Evolutionary conservation across 2,113 vertebrate species (phyloP), one percentile per base, ranked within the genome.

Genomic region (Xenotilapia longispinis): DNA sequence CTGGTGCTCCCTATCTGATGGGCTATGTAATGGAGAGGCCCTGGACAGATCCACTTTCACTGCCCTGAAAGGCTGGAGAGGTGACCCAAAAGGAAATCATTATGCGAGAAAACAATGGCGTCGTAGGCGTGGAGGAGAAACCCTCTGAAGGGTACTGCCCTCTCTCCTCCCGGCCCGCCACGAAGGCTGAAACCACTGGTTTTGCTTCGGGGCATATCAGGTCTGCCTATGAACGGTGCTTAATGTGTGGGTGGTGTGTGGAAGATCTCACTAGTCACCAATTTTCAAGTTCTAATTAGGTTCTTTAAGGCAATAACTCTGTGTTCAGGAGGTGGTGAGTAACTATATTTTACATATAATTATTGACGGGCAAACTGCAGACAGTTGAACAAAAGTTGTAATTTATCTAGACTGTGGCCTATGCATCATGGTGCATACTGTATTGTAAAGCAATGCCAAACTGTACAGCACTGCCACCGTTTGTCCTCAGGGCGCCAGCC

Each of bases 1-100:
- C 94, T 94, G 85, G 80, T 60, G 55, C 83, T 88, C 90, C 90
- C 95, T 96, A 96, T 96, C 95, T 95, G 96, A 96, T 95, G 90
- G 88, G 94, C 92, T 94, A 94, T 96, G 96, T 97, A 96, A 97
- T 90, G 81, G 94, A 96, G 95, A 95, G 90, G 93, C 92, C 93
- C 28, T 80, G 89, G 87, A 89, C 86, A 92, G 94, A 95, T 97
- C 94, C 91, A 92, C 92, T 97, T 96, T 96, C 96, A 94, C 92
- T 93, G 89, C 89, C 94, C 95, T 96, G 95, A 96, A 96, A 96
- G 95, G 94, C 92, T 85, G 86, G 89, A 95, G 94, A 96, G 92
- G 93, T 95, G 94, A 96, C 95, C 96, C 95, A 95, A 96, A 96
- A 96, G 95, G 94, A 96, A 96, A 96, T 96, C 95, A 96, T 96